phyloP scores from a whole-genome alignment of 1,140 invertebrate species.

The Leptopilina clavipes region DNA sequence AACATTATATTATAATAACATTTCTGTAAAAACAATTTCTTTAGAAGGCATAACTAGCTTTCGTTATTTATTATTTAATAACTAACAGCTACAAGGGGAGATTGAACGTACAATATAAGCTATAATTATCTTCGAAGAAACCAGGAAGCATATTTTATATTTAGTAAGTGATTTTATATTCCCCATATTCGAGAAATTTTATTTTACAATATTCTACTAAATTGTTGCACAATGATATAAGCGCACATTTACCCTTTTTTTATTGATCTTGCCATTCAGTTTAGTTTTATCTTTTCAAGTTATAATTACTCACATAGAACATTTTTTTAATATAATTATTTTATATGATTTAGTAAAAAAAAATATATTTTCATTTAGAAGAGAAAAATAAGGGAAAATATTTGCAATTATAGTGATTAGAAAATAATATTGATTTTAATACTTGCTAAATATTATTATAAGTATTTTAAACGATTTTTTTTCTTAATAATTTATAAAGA shows the following conservation, averaged over 20 bases:
- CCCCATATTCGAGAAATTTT: too few species aligned
- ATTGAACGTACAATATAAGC: background rate
- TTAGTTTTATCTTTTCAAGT: background rate
- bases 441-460: too few species aligned
- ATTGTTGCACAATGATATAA: background rate
- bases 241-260: conserved; percentile 18
- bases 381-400: too few species aligned
- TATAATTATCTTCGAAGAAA: background rate
- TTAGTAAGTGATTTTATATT: too few species aligned
- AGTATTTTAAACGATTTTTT: too few species aligned
- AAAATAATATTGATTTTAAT: too few species aligned
- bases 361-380: too few species aligned
- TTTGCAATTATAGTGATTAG: background rate
- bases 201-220: too few species aligned
- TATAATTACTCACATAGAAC: background rate
- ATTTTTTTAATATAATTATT: too few species aligned
- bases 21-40: background rate
- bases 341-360: too few species aligned
- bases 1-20: too few species aligned
- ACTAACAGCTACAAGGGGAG: background rate
- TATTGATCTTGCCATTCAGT: conserved; percentile 13
- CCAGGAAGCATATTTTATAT: background rate
- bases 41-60: background rate
- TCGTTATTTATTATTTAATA: background rate
- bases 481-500: too few species aligned